phyloP scores from a whole-genome alignment of 2,113 vertebrate species.

The Zootoca vivipara region DNA sequence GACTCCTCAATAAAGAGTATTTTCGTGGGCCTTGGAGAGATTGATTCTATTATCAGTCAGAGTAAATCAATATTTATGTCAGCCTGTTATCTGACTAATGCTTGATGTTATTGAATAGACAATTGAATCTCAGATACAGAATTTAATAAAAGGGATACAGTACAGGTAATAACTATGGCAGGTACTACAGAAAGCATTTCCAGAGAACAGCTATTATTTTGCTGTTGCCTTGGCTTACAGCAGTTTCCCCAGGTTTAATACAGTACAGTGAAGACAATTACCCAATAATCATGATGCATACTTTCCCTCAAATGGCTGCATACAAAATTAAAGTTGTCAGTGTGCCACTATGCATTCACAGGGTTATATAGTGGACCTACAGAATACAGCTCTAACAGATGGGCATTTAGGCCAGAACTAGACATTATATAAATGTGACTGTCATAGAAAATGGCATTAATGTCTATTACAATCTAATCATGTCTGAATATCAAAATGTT shows the following conservation, averaged over 20 bases:
- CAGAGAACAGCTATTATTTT: slow-evolving; percentile 50
- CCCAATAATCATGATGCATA: slow-evolving; percentile 9
- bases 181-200: slow-evolving; percentile 52
- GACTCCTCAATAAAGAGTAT: slow-evolving; percentile 48
- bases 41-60: slow-evolving; percentile 68
- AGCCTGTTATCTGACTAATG: slow-evolving; percentile 61
- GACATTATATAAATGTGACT: neutral
- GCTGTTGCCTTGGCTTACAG: neutral
- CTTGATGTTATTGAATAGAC: slow-evolving; percentile 58
- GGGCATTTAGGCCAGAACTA: neutral
- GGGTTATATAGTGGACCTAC: neutral
- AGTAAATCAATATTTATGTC: slow-evolving; percentile 51
- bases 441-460: neutral
- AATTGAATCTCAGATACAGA: slow-evolving; percentile 30
- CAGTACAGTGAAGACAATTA: neutral
- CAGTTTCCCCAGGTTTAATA: slow-evolving; percentile 20
- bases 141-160: slow-evolving; percentile 33
- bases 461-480: neutral
- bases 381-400: neutral
- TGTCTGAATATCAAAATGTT: neutral
- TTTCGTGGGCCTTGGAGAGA: slow-evolving; percentile 54
- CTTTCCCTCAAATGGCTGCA: neutral
- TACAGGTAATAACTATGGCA: slow-evolving; percentile 50
- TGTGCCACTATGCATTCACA: neutral
- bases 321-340: neutral